phyloP scores from a whole-genome alignment of 2,797 vertebrate species.

The Pseudochirops cupreus region DNA sequence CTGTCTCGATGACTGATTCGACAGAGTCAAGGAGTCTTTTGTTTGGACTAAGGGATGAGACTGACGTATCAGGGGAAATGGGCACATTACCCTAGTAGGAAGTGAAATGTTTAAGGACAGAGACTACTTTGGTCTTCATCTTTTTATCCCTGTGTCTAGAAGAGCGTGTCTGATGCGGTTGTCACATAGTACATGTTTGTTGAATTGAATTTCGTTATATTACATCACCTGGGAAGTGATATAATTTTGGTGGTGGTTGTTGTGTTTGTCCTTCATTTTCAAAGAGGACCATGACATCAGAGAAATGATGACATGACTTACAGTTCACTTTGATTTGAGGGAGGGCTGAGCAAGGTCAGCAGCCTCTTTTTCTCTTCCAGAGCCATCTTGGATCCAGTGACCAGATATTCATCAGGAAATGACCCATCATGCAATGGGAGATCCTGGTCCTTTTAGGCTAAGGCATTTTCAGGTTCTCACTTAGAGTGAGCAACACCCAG shows the following conservation, averaged over 20 bases:
- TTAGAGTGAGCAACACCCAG: too few species aligned
- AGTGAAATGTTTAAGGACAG: not conserved
- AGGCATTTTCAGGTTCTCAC: too few species aligned
- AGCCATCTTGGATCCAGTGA: too few species aligned
- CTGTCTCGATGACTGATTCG: not conserved
- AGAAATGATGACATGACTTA: too few species aligned
- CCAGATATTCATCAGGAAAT: too few species aligned
- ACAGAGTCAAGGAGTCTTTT: not conserved
- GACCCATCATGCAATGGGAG: too few species aligned
- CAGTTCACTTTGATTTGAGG: too few species aligned
- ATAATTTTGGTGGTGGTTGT: not conserved
- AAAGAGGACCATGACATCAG: too few species aligned
- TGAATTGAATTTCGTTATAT: not conserved
- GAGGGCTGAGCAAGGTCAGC: too few species aligned
- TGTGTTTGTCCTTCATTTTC: too few species aligned
- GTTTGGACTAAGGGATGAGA: not conserved
- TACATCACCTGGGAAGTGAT: not conserved
- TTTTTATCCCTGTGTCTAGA: not conserved
- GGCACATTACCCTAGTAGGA: not conserved
- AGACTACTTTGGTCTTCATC: not conserved
- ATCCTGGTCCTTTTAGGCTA: too few species aligned
- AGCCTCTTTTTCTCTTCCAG: too few species aligned
- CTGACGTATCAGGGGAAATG: not conserved
- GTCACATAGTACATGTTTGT: not conserved
- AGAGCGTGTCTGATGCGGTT: not conserved